Conservation (phyloP, 2,888 invertebrate genomes). For the Iselma pallidipennis region DNA sequence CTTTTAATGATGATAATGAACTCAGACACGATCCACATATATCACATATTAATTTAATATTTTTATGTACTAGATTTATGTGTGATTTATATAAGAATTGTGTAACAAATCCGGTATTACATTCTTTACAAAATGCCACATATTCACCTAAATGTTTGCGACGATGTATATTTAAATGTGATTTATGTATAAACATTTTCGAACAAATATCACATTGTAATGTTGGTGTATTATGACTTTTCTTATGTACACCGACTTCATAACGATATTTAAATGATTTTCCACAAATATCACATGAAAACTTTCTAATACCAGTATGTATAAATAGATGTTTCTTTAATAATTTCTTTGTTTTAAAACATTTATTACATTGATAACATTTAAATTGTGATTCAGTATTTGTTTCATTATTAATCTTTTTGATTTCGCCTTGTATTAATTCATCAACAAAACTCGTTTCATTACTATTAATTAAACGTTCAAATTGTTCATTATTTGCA, state of each 20-base stretch:
- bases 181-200: slow-evolving; percentile 64
- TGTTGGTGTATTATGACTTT: slow-evolving; percentile 61
- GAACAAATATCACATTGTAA: slow-evolving; percentile 65
- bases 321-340: slow-evolving; percentile 49
- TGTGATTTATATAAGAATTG: slow-evolving; percentile 43
- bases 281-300: slow-evolving; percentile 48
- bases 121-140: slow-evolving; percentile 45
- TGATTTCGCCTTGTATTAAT: slow-evolving; percentile 16
- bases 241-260: slow-evolving; percentile 56
- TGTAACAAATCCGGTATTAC: slow-evolving; percentile 47
- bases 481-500: slow-evolving; percentile 50
- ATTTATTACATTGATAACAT: slow-evolving; percentile 47
- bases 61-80: slow-evolving; percentile 42
- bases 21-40: slow-evolving; percentile 41
- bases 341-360: slow-evolving; percentile 47
- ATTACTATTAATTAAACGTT: slow-evolving; percentile 42
- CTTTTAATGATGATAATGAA: slow-evolving; percentile 41
- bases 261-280: slow-evolving; percentile 49
- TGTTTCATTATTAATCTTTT: not conserved
- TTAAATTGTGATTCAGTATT: slow-evolving; percentile 31
- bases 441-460: slow-evolving; percentile 36
- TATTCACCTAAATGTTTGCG: slow-evolving; percentile 60
- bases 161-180: slow-evolving; percentile 63
- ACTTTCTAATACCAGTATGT: slow-evolving; percentile 45
- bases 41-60: slow-evolving; percentile 42